Percentiles rank a stretch among this genome's conserved stretches.
phyloP scores from a whole-genome alignment of 2,888 invertebrate species.

The Ennomos fuscantarius region DNA sequence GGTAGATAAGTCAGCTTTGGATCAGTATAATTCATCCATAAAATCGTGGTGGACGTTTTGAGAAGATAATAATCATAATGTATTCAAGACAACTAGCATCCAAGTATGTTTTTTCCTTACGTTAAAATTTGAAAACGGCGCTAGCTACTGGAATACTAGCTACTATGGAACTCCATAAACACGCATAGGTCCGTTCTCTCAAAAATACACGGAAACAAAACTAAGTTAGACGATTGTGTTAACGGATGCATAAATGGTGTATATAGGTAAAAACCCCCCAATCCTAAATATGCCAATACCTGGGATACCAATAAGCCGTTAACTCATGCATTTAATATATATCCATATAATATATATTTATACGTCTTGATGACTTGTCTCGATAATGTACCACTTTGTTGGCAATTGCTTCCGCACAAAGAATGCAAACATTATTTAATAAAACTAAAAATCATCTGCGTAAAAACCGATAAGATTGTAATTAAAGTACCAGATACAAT shows the following conservation, averaged over 20 bases:
- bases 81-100: not conserved
- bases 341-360: not conserved
- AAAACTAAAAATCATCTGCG: constrained; percentile 17
- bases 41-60: constrained; percentile 34
- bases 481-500: constrained; percentile 28
- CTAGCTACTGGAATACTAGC: too few relatives aligned
- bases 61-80: constrained; percentile 18
- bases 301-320: constrained; percentile 19
- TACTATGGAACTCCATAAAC: too few relatives aligned
- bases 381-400: too few relatives aligned
- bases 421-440: constrained; percentile 13
- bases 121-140: constrained; percentile 24
- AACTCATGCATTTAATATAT: not conserved
- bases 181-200: too few relatives aligned
- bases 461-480: constrained; percentile 13
- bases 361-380: not conserved
- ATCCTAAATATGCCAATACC: constrained; percentile 33
- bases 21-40: not conserved
- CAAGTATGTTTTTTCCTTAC: constrained; percentile 30
- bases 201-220: not conserved
- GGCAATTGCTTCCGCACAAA: not conserved
- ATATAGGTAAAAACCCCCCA: constrained; percentile 26
- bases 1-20: constrained; percentile 26
- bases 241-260: constrained; percentile 36
- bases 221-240: not conserved